Conservation (phyloP, 2,888 invertebrate genomes). For the Parascotia fuliginaria region DNA sequence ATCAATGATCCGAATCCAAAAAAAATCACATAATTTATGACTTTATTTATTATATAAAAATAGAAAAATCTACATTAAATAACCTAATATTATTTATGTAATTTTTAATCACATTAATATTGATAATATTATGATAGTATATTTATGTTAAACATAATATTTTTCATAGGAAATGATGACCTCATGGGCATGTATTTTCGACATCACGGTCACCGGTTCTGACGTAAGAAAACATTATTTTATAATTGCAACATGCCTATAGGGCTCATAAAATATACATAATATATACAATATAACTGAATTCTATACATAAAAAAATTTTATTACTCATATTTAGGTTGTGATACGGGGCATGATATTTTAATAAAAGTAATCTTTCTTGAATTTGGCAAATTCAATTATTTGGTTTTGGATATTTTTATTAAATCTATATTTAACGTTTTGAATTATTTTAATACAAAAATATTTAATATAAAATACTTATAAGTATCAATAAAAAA, state of each 20-base stretch:
- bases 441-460: too few species aligned
- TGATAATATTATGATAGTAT: conserved; percentile 12
- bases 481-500: too few species aligned
- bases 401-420: too few species aligned
- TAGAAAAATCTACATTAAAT: background rate
- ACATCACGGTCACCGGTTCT: conserved; percentile 32
- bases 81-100: conserved; percentile 1
- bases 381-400: too few species aligned
- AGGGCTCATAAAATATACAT: conserved; percentile 23
- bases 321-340: too few species aligned
- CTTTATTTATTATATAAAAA: background rate
- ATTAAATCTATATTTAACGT: too few species aligned
- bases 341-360: too few species aligned
- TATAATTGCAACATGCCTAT: conserved; percentile 18
- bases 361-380: too few species aligned
- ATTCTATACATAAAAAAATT: too few species aligned
- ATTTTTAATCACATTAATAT: conserved; percentile 15
- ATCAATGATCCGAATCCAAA: background rate
- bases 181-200: conserved; percentile 25
- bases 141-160: conserved; percentile 11
- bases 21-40: background rate
- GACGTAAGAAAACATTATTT: conserved; percentile 27
- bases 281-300: too few species aligned
- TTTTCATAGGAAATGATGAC: conserved; percentile 22
- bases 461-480: too few species aligned